Conservation (phyloP, 2,888 invertebrate species). For the Hydroisotoma schaefferi region DNA sequence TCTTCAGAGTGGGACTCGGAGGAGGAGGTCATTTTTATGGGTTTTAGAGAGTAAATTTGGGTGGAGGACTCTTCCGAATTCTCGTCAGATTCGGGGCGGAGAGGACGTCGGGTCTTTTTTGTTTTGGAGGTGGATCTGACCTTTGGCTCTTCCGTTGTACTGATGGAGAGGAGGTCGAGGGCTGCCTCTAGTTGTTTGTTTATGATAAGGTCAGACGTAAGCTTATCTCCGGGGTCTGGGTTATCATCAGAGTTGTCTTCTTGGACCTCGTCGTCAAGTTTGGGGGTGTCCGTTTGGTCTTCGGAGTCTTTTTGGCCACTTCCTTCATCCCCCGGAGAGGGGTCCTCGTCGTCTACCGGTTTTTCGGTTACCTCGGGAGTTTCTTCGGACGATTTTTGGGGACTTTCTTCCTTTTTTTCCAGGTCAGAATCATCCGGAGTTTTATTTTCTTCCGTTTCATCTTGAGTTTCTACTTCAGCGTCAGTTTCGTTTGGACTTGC, state of each 20-base stretch:
- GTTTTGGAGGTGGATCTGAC: conserved; percentile 22
- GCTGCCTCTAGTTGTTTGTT: neutral
- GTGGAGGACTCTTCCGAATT: conserved; percentile 33
- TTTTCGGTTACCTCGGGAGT: conserved; percentile 2
- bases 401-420: neutral
- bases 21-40: conserved; percentile 18
- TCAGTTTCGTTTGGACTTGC: neutral
- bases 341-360: neutral
- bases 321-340: neutral
- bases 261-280: neutral
- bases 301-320: conserved; percentile 4
- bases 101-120: conserved; percentile 23
- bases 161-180: neutral
- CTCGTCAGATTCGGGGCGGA: conserved; percentile 24
- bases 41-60: conserved; percentile 34
- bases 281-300: conserved; percentile 1
- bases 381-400: neutral
- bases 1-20: conserved; percentile 18
- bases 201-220: neutral
- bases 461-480: conserved; percentile 9
- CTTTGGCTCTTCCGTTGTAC: neutral
- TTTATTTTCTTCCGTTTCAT: conserved; percentile 10
- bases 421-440: neutral
- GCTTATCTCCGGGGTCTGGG: neutral
- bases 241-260: neutral